These are phyloP conservation scores for Loriculus beryllinus DNA, from an alignment of 2,797 vertebrate species.

Conservation along the genomic window DNA sequence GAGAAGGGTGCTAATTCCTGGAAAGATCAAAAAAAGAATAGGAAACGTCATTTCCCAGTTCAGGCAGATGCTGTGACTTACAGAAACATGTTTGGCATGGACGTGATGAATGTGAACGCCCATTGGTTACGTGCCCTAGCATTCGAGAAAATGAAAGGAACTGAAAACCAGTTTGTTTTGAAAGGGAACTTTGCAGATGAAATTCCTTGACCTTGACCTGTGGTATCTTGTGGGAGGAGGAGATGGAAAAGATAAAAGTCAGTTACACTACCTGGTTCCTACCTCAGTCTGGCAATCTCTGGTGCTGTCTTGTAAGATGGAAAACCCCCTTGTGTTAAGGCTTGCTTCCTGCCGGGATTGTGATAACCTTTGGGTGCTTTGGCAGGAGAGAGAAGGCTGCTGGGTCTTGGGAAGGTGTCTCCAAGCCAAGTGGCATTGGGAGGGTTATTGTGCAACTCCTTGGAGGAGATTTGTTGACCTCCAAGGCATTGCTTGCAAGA, in stretches of 20 bases:
- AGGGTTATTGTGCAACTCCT: neutral
- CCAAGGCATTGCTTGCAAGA: neutral
- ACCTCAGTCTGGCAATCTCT: neutral
- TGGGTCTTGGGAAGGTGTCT: neutral
- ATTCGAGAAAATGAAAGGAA: conserved; percentile 9
- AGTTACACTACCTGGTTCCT: neutral
- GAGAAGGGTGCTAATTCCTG: neutral
- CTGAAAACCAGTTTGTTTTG: conserved; percentile 4
- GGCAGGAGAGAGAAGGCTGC: neutral
- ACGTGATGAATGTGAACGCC: neutral
- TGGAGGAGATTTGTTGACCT: neutral
- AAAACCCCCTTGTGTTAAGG: neutral
- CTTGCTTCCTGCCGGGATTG: neutral
- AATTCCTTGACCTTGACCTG: neutral
- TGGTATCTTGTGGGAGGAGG: neutral
- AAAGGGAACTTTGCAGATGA: neutral
- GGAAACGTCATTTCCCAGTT: neutral
- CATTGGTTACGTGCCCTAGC: neutral
- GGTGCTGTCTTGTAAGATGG: neutral
- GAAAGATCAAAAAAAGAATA: neutral
- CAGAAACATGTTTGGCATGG: neutral
- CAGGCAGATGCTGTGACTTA: neutral
- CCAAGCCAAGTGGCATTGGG: neutral
- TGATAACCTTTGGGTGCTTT: neutral
- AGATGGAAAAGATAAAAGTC: neutral